Conservation (phyloP, 2,797 vertebrate genomes). For the Anguilla marmorata region DNA sequence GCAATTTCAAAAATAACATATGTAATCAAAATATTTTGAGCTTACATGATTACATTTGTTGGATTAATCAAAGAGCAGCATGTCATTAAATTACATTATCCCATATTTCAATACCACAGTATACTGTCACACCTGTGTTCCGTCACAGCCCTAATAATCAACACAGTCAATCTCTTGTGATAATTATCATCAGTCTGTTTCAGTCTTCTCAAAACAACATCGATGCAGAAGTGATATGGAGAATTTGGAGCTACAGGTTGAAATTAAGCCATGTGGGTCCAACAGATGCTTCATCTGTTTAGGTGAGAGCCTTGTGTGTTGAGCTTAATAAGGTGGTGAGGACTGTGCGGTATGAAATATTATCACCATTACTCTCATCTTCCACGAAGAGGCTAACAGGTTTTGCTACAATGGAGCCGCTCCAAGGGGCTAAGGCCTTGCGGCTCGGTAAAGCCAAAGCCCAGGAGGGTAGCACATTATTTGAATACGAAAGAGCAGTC, state of each 20-base stretch:
- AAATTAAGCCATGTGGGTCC: neutral
- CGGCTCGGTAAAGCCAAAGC: conserved; percentile 22
- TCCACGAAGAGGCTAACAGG: conserved; percentile 3
- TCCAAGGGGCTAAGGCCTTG: neutral
- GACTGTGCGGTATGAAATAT: neutral
- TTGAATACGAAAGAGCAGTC: conserved; percentile 40
- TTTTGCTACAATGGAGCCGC: neutral
- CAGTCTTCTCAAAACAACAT: neutral
- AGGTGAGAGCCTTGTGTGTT: neutral
- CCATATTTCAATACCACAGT: no score
- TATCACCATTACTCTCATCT: neutral
- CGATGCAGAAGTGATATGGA: neutral
- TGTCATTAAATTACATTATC: no score
- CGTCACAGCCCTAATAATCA: neutral
- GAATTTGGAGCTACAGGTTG: neutral
- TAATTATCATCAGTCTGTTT: neutral
- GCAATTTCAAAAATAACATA: no score
- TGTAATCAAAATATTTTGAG: no score
- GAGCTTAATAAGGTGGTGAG: neutral
- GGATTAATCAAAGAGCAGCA: no score
- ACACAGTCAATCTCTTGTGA: neutral
- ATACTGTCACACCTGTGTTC: no score
- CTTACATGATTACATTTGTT: no score
- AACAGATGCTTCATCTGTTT: neutral
- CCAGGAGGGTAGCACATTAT: conserved; percentile 25